Conservation (phyloP, 1,140 invertebrate genomes). For the Phenacoccus solenopsis region DNA sequence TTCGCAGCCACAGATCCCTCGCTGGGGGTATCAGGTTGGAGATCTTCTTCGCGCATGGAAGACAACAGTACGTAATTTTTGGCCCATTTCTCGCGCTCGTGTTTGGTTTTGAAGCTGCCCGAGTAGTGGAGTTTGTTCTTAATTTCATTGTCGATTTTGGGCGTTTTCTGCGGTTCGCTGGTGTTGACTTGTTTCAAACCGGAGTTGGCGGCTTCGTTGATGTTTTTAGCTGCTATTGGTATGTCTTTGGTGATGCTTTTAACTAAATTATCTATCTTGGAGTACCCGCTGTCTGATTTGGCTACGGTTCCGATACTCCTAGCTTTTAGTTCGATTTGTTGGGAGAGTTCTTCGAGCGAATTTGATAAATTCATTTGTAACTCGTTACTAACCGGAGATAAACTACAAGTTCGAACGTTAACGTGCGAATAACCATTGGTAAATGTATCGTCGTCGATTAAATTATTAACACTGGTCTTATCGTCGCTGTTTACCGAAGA, state of each 20-base stretch:
- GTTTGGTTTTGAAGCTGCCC: constrained; percentile 33
- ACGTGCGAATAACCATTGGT: constrained; percentile 23
- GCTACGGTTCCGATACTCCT: constrained; percentile 17
- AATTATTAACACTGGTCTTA: not conserved
- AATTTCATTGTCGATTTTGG: not conserved
- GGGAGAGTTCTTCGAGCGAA: constrained; percentile 27
- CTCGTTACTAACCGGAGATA: not conserved
- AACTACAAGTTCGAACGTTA: constrained; percentile 19
- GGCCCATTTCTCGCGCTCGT: constrained; percentile 27
- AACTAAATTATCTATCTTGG: constrained; percentile 19
- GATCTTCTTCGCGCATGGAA: constrained; percentile 1
- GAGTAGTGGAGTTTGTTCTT: constrained; percentile 29
- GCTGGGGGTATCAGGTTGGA: not conserved
- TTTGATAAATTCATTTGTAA: constrained; percentile 24
- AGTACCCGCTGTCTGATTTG: not conserved
- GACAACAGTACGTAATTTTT: constrained; percentile 21
- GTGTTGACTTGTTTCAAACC: constrained; percentile 1
- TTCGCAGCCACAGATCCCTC: not conserved
- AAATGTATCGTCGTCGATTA: not conserved
- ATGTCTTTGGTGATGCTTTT: constrained; percentile 19
- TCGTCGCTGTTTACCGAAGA: not conserved
- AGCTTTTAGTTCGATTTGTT: constrained; percentile 27
- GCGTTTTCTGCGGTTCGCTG: not conserved
- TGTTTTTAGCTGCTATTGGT: constrained; percentile 13
- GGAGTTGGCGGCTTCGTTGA: not conserved